phyloP scores from a whole-genome alignment of 1,140 invertebrate genomes.

The Atta texana region DNA sequence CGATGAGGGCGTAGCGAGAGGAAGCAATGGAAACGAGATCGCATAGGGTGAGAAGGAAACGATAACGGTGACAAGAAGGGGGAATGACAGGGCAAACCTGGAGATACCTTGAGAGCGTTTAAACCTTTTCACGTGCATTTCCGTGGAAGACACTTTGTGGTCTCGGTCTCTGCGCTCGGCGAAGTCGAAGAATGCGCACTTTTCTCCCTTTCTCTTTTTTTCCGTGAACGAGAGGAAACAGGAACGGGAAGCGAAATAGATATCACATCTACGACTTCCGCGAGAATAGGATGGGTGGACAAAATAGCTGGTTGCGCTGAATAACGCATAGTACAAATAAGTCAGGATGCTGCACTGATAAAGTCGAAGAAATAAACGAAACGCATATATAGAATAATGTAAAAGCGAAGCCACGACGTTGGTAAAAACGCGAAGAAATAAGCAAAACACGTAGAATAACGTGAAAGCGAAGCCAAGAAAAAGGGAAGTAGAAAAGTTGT shows the following conservation, averaged over 20 bases:
- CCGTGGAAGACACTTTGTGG: slow-evolving; percentile 73
- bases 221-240: not conserved
- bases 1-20: slow-evolving; percentile 44
- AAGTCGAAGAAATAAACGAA: slow-evolving; percentile 7
- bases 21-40: slow-evolving; percentile 44
- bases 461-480: not conserved
- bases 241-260: slow-evolving; percentile 49
- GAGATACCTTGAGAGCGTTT: slow-evolving; percentile 66
- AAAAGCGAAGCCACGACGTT: not conserved
- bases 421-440: not conserved
- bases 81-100: slow-evolving; percentile 53
- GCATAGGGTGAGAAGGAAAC: slow-evolving; percentile 23
- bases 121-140: slow-evolving; percentile 74
- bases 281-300: slow-evolving; percentile 1
- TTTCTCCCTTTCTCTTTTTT: slow-evolving; percentile 43
- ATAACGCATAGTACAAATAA: not conserved
- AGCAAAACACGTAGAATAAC: not conserved
- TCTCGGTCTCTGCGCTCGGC: slow-evolving; percentile 60
- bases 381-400: not conserved
- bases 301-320: slow-evolving; percentile 17
- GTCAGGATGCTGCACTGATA: not conserved
- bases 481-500: not conserved
- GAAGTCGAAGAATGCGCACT: slow-evolving; percentile 70
- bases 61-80: not conserved
- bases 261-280: slow-evolving; percentile 42